Conservation (phyloP, 1,140 invertebrate species). For the Zophobas atratus region DNA sequence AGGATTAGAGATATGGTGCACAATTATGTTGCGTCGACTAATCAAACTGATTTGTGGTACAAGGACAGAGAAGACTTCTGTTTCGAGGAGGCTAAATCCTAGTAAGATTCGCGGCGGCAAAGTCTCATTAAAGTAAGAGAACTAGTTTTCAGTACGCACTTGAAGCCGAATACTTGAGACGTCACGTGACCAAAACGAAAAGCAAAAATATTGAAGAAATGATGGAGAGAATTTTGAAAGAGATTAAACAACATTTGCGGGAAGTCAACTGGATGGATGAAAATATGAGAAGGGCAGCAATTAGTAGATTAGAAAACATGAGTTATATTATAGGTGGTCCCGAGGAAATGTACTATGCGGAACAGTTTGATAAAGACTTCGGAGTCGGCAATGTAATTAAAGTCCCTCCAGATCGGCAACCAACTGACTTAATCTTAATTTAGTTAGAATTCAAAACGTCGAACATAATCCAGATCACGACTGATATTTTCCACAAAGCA, state of each 20-base stretch:
- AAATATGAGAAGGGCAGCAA: constrained; percentile 26
- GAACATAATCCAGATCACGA: constrained; percentile 47
- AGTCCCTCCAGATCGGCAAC: neutral
- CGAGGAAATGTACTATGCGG: constrained; percentile 47
- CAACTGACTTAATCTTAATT: constrained; percentile 14
- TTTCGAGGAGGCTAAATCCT: constrained; percentile 26
- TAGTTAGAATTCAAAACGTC: constrained; percentile 45
- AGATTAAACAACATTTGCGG: constrained; percentile 33
- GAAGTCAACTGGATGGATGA: constrained; percentile 44
- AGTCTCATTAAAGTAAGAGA: constrained; percentile 4
- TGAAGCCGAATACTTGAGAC: constrained; percentile 38
- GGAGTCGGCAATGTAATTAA: constrained; percentile 45
- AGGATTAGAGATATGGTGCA: constrained; percentile 4
- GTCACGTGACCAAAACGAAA: constrained; percentile 19
- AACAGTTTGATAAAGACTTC: constrained; percentile 47
- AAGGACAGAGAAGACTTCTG: constrained; percentile 19
- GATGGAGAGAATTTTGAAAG: constrained; percentile 29
- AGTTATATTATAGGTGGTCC: constrained; percentile 50
- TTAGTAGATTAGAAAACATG: constrained; percentile 46
- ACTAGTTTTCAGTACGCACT: constrained; percentile 48
- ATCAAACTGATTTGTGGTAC: constrained; percentile 25
- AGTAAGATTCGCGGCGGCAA: constrained; percentile 1
- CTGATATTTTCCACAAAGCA: constrained; percentile 30
- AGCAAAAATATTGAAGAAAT: constrained; percentile 40
- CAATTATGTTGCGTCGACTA: constrained; percentile 23